Percentiles rank a stretch among this genome's conserved stretches.
Conservation (phyloP, 2,888 invertebrate species). For the Podotricha telesiphe region DNA sequence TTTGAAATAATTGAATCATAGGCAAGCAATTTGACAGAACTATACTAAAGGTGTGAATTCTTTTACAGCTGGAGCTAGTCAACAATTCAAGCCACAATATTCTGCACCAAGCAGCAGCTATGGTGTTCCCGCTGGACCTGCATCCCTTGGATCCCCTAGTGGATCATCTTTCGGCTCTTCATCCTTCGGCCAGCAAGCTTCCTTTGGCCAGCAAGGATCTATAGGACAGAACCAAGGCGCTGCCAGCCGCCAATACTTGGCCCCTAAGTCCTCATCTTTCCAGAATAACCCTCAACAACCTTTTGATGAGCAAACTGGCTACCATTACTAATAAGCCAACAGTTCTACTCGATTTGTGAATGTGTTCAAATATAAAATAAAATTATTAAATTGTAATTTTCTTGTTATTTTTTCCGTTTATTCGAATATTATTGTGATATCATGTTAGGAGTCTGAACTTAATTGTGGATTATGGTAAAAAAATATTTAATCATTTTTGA, state of each 20-base stretch:
- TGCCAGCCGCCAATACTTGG: constrained; percentile 68
- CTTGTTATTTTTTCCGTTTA: constrained; percentile 5
- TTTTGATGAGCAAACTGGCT: constrained; percentile 62
- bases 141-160: constrained; percentile 42
- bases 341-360: constrained; percentile 28
- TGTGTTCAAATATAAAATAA: constrained; percentile 37
- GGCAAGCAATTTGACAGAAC: background rate
- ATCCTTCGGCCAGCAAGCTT: constrained; percentile 28
- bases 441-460: too few relatives aligned
- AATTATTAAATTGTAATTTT: constrained; percentile 28
- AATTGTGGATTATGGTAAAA: too few relatives aligned
- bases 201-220: constrained; percentile 25
- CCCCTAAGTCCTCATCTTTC: constrained; percentile 58
- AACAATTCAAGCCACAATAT: constrained; percentile 45
- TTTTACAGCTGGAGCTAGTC: constrained; percentile 43
- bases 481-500: too few relatives aligned
- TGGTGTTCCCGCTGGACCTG: constrained; percentile 40
- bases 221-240: constrained; percentile 43
- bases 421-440: background rate
- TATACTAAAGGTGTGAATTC: background rate
- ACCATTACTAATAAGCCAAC: constrained; percentile 61
- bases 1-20: too few relatives aligned
- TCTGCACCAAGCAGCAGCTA: constrained; percentile 52
- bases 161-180: constrained; percentile 27
- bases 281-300: constrained; percentile 67